Conservation (phyloP, 1,140 invertebrate genomes). For the Papilio aristodemus region DNA sequence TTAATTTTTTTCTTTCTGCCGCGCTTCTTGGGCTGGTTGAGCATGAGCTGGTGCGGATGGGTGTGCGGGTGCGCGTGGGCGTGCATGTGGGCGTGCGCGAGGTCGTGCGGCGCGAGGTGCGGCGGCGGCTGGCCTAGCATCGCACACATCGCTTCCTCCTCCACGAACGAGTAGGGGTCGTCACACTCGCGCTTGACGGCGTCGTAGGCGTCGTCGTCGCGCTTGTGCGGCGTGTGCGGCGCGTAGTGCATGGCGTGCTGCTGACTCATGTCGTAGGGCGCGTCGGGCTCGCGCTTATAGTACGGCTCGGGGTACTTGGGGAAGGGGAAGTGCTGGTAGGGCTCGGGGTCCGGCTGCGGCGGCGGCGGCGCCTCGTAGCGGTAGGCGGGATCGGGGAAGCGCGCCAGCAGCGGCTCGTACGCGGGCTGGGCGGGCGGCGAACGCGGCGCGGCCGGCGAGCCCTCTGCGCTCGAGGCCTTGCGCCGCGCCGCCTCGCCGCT, state of each 20-base stretch:
- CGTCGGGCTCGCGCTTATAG: conserved; percentile 69
- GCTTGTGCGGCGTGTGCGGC: conserved; percentile 55
- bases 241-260: conserved; percentile 51
- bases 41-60: conserved; percentile 81
- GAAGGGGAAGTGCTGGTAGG: conserved; percentile 68
- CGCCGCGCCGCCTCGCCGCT: conserved; percentile 83
- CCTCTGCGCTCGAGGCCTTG: conserved; percentile 70
- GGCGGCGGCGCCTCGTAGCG: conserved; percentile 63
- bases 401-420: conserved; percentile 63
- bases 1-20: conserved; percentile 90
- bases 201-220: conserved; percentile 72
- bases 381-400: conserved; percentile 53
- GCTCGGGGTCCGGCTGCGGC: conserved; percentile 53
- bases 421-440: conserved; percentile 55
- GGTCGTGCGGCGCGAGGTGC: conserved; percentile 49
- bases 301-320: conserved; percentile 68
- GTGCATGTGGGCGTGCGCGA: conserved; percentile 67
- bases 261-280: conserved; percentile 76
- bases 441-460: conserved; percentile 53
- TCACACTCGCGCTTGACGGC: conserved; percentile 77
- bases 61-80: conserved; percentile 63
- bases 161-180: conserved; percentile 91
- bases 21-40: conserved; percentile 87
- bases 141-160: conserved; percentile 84
- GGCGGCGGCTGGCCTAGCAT: conserved; percentile 71